These are phyloP conservation scores for Dipodomys merriami DNA, from an alignment of 2,113 vertebrate species.

Conservation along the genomic window DNA sequence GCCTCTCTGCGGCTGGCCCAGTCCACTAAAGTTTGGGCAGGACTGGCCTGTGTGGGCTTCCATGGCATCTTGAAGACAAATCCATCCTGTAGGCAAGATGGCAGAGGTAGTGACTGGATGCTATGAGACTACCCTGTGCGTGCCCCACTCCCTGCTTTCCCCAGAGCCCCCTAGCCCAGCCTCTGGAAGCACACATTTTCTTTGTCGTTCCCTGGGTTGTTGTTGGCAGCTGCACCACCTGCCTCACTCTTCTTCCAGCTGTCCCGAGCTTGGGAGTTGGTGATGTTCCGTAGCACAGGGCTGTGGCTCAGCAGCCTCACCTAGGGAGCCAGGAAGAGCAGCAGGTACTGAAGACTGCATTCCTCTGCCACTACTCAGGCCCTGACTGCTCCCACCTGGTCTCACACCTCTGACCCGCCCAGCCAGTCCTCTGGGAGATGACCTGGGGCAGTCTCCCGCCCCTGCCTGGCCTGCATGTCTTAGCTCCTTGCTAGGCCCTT, in stretches of 20 bases:
- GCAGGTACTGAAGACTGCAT: background rate
- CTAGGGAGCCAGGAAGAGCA: constrained; percentile 73
- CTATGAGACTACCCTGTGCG: background rate
- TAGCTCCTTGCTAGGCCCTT: background rate
- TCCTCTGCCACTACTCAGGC: background rate
- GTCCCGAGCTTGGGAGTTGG: constrained; percentile 82
- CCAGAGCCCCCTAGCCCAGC: background rate
- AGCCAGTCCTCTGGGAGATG: background rate
- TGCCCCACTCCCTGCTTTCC: background rate
- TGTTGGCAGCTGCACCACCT: fast-evolving
- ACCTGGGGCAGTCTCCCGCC: background rate
- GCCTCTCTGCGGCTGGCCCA: constrained; percentile 81
- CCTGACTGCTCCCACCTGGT: background rate
- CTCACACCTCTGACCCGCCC: background rate
- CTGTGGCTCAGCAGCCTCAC: constrained; percentile 88
- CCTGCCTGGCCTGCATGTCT: background rate
- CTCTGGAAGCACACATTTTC: constrained; percentile 87
- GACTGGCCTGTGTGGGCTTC: constrained; percentile 81
- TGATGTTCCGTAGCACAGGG: constrained; percentile 86
- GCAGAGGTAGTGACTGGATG: background rate
- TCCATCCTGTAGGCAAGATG: constrained; percentile 83
- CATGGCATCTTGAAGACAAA: constrained; percentile 93
- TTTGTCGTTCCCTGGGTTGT: constrained; percentile 79
- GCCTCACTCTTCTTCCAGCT: constrained; percentile 70
- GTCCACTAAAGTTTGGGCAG: constrained; percentile 68